Percentiles rank a stretch among this genome's conserved stretches.
phyloP scores from a whole-genome alignment of 2,113 vertebrate species.

The Apistogramma diplotaenia region DNA sequence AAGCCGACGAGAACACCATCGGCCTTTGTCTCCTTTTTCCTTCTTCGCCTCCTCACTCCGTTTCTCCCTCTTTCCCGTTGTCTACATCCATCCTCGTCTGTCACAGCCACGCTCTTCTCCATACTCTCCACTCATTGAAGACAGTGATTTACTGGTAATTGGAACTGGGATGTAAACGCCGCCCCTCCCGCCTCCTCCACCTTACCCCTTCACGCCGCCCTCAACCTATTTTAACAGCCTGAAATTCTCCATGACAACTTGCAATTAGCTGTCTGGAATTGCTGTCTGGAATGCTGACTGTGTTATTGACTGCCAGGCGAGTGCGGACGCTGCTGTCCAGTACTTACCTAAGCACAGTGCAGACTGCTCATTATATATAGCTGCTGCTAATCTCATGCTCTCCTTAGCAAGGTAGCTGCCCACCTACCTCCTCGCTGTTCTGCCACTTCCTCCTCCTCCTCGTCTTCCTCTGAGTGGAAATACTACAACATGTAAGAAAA shows the following conservation, averaged over 20 bases:
- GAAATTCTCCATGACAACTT: conserved; percentile 71
- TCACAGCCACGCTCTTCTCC: conserved; percentile 20
- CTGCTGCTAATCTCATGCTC: conserved; percentile 56
- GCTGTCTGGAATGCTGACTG: conserved; percentile 52
- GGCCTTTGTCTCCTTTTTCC: neutral
- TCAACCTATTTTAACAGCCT: conserved; percentile 9
- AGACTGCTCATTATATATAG: conserved; percentile 61
- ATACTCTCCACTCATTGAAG: conserved; percentile 25
- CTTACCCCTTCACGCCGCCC: neutral
- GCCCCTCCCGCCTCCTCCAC: neutral
- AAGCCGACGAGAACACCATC: conserved; percentile 42
- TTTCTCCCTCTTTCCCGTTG: conserved; percentile 13
- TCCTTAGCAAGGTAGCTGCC: neutral
- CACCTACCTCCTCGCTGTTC: neutral
- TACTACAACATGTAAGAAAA: neutral
- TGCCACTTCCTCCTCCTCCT: neutral
- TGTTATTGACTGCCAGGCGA: conserved; percentile 67
- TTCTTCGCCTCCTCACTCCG: neutral
- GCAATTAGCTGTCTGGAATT: conserved; percentile 69
- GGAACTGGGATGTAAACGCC: conserved; percentile 46
- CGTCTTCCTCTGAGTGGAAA: neutral
- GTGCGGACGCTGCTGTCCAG: conserved; percentile 17
- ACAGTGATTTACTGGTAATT: conserved; percentile 69
- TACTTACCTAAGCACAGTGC: conserved; percentile 45
- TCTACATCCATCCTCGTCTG: conserved; percentile 32